Percentiles rank a stretch among this genome's conserved stretches.
Conservation (phyloP, 2,888 invertebrate genomes). For the Neria commutata region DNA sequence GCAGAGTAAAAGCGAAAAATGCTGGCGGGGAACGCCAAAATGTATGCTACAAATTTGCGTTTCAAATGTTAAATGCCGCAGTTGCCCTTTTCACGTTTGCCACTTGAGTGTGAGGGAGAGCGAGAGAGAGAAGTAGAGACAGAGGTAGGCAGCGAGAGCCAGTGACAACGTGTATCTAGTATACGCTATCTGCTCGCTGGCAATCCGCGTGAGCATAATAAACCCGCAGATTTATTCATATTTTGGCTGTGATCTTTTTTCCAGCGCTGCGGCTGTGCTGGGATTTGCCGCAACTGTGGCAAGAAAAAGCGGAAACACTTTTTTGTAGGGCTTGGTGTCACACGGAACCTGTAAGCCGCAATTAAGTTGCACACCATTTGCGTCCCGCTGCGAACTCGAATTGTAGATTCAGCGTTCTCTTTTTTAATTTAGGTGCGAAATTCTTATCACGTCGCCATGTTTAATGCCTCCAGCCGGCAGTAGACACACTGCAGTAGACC, state of each 20-base stretch:
- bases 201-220: conserved; percentile 14
- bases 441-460: conserved; percentile 8
- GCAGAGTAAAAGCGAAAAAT: not conserved
- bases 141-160: too few species aligned
- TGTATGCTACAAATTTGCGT: not conserved
- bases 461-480: conserved; percentile 4
- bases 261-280: not conserved
- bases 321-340: too few species aligned
- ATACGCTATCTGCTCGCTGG: not conserved
- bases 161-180: too few species aligned
- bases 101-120: too few species aligned
- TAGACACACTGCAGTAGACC: conserved; percentile 5
- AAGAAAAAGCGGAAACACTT: not conserved
- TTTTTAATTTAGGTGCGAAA: conserved; percentile 8
- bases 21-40: conserved; percentile 1
- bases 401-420: not conserved
- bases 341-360: conserved; percentile 12
- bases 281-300: not conserved
- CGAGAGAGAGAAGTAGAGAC: too few species aligned
- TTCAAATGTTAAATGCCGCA: not conserved
- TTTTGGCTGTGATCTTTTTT: not conserved
- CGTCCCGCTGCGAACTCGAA: not conserved
- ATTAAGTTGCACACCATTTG: conserved; percentile 9
- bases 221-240: conserved; percentile 20
- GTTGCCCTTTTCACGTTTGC: conserved; percentile 4